Conservation (phyloP, 2,888 invertebrate species). For the Cinara cedri region DNA sequence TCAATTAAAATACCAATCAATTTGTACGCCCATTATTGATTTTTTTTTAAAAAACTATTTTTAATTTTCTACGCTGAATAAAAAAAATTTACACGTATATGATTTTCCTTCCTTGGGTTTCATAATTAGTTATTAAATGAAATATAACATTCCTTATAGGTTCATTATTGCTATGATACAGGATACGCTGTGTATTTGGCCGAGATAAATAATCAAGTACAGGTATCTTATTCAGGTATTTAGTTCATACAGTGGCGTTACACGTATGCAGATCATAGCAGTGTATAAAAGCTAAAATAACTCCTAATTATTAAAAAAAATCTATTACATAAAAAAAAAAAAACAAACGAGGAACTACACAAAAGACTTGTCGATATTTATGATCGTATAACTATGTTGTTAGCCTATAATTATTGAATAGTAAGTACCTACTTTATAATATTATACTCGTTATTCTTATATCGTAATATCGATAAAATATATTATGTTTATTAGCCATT, state of each 20-base stretch:
- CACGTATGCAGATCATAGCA: too few species aligned
- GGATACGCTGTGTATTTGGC: too few species aligned
- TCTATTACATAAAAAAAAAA: background rate
- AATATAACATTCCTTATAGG: too few species aligned
- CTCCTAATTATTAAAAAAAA: background rate
- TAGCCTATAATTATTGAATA: conserved; percentile 8
- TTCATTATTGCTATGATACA: too few species aligned
- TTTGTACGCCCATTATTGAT: too few species aligned
- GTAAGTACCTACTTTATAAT: background rate
- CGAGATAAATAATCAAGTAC: background rate
- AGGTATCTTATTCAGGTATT: conserved; percentile 1
- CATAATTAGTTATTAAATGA: too few species aligned
- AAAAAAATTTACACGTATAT: too few species aligned
- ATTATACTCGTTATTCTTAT: too few species aligned
- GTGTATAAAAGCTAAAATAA: background rate
- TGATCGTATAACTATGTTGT: background rate
- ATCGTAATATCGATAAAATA: conserved; percentile 11
- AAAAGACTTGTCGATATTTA: conserved; percentile 15
- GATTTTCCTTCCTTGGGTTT: too few species aligned
- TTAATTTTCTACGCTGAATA: too few species aligned
- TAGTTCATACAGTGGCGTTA: background rate
- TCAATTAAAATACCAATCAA: too few species aligned
- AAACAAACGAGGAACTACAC: conserved; percentile 22
- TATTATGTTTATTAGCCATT: background rate
- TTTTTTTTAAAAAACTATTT: too few species aligned